A percentile compares a stretch with the other conserved stretches of the same genome.
These are phyloP conservation scores for Argyresthia albistria DNA, from an alignment of 2,888 invertebrate genomes.

Conservation along the genomic window DNA sequence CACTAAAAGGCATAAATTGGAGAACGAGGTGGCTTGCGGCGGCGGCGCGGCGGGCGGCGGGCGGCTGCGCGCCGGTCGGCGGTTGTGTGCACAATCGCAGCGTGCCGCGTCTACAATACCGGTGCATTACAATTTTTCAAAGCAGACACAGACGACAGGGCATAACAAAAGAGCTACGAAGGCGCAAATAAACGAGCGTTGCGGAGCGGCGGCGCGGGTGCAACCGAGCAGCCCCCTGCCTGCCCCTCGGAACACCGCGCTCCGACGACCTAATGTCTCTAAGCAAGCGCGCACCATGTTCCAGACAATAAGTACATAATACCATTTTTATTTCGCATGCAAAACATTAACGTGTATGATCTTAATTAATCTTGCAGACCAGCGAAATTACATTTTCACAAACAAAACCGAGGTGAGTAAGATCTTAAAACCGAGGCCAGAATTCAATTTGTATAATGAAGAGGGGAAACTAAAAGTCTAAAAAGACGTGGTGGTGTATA, in stretches of 20 bases:
- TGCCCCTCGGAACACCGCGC: conserved; percentile 12
- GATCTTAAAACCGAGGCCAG: conserved; percentile 8
- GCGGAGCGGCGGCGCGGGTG: conserved; percentile 34
- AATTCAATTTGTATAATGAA: conserved; percentile 64
- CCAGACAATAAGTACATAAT: not conserved
- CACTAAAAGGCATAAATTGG: conserved; percentile 23
- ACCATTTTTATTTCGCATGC: not conserved
- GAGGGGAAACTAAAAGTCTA: conserved; percentile 42
- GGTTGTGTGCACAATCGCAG: conserved; percentile 43
- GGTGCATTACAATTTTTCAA: conserved; percentile 68
- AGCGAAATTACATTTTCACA: not conserved
- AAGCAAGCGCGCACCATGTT: conserved; percentile 1
- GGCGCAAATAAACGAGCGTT: conserved; percentile 65
- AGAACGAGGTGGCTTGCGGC: conserved; percentile 19
- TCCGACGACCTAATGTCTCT: conserved; percentile 7
- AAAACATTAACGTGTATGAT: not conserved
- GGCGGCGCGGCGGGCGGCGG: not conserved
- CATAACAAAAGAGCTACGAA: conserved; percentile 66
- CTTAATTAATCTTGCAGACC: not conserved
- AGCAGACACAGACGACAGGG: conserved; percentile 62
- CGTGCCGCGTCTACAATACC: conserved; percentile 52
- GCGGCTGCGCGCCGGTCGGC: not conserved
- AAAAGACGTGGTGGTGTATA: conserved; percentile 43
- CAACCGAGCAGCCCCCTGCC: conserved; percentile 1
- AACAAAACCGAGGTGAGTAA: not conserved